These are phyloP conservation scores for Hydractinia symbiolongicarpus DNA, from an alignment of 30 jellyfish, hydroid and myxozoan genomes.

Conservation along the genomic window DNA sequence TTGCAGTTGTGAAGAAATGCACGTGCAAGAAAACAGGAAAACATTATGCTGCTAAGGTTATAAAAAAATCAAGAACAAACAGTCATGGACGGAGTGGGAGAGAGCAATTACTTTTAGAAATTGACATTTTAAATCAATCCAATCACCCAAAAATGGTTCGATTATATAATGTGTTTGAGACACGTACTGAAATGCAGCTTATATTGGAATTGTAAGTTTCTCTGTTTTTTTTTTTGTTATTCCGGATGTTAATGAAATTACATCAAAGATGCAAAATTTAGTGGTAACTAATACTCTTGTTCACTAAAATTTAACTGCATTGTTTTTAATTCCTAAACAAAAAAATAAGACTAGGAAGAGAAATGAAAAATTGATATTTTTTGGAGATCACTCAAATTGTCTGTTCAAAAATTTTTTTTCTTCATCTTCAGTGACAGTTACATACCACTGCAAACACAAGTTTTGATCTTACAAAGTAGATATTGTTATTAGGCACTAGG, in stretches of 20 bases:
- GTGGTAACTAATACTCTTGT: background rate
- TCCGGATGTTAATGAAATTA: background rate
- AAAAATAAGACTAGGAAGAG: too few relatives aligned
- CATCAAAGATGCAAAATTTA: too few relatives aligned
- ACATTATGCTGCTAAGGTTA: conserved; percentile 85
- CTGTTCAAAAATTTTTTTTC: too few relatives aligned
- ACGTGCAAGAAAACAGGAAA: conserved; percentile 62
- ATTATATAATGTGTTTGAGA: conserved; percentile 90
- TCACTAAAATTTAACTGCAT: background rate
- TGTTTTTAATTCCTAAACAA: background rate
- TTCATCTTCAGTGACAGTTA: too few relatives aligned
- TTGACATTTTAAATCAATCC: conserved; percentile 64
- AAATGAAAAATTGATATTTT: too few relatives aligned
- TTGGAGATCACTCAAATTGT: too few relatives aligned
- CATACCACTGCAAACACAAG: too few relatives aligned
- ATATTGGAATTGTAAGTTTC: conserved; percentile 89
- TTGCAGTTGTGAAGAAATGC: conserved; percentile 96
- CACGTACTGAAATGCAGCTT: conserved; percentile 86
- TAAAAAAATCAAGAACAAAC: conserved; percentile 77
- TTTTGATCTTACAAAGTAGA: too few relatives aligned
- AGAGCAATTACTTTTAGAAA: conserved; percentile 86
- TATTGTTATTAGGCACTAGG: too few relatives aligned
- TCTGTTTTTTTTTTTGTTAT: background rate
- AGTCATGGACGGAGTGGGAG: conserved; percentile 91
- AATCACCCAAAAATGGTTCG: conserved; percentile 94